Base-by-base conservation (phyloP, 2,888 invertebrate genomes). In the Cryptops parisi region DNA sequence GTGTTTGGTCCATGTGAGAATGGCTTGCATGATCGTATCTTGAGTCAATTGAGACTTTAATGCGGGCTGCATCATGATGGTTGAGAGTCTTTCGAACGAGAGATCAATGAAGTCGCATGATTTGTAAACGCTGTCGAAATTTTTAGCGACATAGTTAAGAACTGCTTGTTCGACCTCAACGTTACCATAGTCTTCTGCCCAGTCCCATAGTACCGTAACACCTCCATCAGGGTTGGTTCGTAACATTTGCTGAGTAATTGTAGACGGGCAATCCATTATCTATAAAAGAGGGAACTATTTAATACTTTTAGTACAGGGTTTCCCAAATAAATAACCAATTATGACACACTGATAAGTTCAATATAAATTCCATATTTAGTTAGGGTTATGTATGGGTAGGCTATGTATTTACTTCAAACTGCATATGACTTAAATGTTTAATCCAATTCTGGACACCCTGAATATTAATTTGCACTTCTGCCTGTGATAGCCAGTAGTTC, bases 141-240 rank as follows among this genome's bases (percentile, higher is more conserved):
- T 49, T 22, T 39, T 4, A 3, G 39, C 33, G 3, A 49, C 26
- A 40, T 49, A 49, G 22, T 49, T 38, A 19, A 49, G 21, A n/a
- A 49, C 12, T 1, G 39, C 21, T 49, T 49, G 38, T 15, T 49
- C 49, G 2, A 39, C 39, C 38, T 49, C 49, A 21, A 39, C 21
- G 15, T 26, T 49, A n/a, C 39, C 39, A 22, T 25, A 49, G 22
- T 49, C 49, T 39, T 49, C 49, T 15, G 49, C 38, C 49, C 49
- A 49, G 39, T 49, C 39, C 49, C 49, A 49, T 1, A 49, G 49
- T 4, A 22, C 22, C 4, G 39, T 19, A 21, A 49, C 12, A 49
- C 39, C 22, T 1, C 39, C 39, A 39, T 38, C 22, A 3, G 49
- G 49, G 1, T 40, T 23, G 19, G 38, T 23, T 19, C 23, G 22